These are phyloP conservation scores for Pseudomyrmex concolor DNA, from an alignment of 1,140 invertebrate species.

Conservation along the genomic window DNA sequence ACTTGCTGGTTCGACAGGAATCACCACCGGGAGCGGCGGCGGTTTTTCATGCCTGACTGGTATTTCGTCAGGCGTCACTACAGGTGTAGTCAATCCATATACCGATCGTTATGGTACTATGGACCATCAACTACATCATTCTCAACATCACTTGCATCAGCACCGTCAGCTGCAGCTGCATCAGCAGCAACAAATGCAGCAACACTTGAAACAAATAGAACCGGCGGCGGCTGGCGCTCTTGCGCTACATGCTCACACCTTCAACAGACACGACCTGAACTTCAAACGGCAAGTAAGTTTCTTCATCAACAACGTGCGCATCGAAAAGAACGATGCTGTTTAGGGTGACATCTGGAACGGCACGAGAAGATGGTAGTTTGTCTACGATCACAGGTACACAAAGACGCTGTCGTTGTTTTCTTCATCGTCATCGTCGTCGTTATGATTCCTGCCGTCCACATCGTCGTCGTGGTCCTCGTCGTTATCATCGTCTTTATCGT, in stretches of 20 bases:
- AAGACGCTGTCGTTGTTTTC: constrained; percentile 49
- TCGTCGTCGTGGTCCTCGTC: constrained; percentile 47
- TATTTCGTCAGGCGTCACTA: constrained; percentile 83
- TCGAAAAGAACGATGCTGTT: constrained; percentile 88
- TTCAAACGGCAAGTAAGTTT: constrained; percentile 93
- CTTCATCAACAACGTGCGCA: constrained; percentile 90
- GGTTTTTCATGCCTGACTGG: constrained; percentile 79
- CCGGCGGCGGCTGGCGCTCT: constrained; percentile 84
- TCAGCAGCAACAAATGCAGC: constrained; percentile 76
- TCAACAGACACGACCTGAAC: constrained; percentile 88
- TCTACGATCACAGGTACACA: constrained; percentile 52
- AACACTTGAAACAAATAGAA: constrained; percentile 82
- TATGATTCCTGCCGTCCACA: constrained; percentile 1
- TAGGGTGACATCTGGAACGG: constrained; percentile 68
- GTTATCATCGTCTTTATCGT: constrained; percentile 18
- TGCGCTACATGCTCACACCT: constrained; percentile 84
- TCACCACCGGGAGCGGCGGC: constrained; percentile 60
- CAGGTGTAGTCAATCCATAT: constrained; percentile 82
- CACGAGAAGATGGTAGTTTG: constrained; percentile 40
- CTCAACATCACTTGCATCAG: constrained; percentile 70
- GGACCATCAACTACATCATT: constrained; percentile 72
- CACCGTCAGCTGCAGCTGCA: constrained; percentile 73
- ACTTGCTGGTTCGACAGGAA: constrained; percentile 78
- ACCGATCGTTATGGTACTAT: constrained; percentile 75
- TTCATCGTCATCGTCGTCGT: constrained; percentile 16